Evolutionary conservation across 2,797 vertebrate genomes (phyloP), one percentile per base, ranked within the genome.

Genomic region (Neosilurus hyrtlii): DNA sequence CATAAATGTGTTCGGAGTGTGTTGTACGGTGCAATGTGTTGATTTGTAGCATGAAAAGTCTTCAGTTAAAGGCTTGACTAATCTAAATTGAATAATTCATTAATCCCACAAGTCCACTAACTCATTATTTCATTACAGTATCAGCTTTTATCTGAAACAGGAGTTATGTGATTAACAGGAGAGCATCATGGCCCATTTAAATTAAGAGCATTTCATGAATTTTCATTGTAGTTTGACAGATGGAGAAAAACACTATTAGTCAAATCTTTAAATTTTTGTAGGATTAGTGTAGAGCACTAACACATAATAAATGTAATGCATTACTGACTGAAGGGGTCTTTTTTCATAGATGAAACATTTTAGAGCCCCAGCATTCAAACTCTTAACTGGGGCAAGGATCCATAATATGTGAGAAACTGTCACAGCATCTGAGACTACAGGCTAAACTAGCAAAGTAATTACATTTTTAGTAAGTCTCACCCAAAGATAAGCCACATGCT

Each of bases 61-160:
- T 14, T 56, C 51, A 0, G 51, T 30, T 73, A 54, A 56, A 78
- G 14, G 26, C 20, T 52, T 54, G 16, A 11, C 51, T 82, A 73
- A 63, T 73, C 24, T 11, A 49, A 66, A 61, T 24, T 56, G 24
- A 66, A 26, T 52, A 65, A 20, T 66, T 10, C 62, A 79, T 79
- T 79, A 79, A 51, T n/a, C 65, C 14, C 12, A 62, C 10, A n/a
- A 78, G 11, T 26, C 49, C 77, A 76, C 57, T 74, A 67, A 43
- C 30, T 57, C 63, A 26, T 75, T 37, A 18, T n/a, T 78, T n/a
- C 37, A 51, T 63, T 76, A 76, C 51, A 67, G 57, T 14, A 66
- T 76, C 62, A 24, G 22, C 62, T 57, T 30, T 66, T 37, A 66
- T 37, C 20, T 82, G 71, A 74, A 66, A 56, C 18, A 15, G 68